These are phyloP conservation scores for Crossocerus cetratus DNA, from an alignment of 2,888 invertebrate species.

Conservation along the genomic window DNA sequence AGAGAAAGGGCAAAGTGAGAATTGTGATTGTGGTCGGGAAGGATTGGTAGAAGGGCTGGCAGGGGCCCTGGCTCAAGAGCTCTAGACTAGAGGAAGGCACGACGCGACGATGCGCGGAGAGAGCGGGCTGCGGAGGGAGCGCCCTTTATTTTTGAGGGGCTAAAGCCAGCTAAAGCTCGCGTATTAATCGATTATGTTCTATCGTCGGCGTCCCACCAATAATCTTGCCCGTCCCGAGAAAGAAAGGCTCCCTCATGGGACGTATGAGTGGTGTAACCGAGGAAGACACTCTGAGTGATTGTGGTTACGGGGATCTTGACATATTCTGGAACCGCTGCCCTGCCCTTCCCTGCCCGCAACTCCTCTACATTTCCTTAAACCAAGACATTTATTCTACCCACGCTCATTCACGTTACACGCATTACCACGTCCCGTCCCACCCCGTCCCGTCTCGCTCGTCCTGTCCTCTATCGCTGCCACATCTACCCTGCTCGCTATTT, in stretches of 20 bases:
- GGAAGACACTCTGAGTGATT: constrained; percentile 76
- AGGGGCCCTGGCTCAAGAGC: no score
- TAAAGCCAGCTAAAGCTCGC: constrained; percentile 1
- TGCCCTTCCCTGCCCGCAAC: constrained; percentile 39
- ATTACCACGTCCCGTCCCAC: no score
- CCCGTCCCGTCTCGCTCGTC: no score
- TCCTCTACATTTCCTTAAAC: constrained; percentile 59
- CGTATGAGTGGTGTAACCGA: constrained; percentile 75
- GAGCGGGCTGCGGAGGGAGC: neutral
- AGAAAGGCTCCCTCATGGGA: constrained; percentile 71
- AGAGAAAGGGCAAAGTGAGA: no score
- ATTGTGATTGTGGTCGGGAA: no score
- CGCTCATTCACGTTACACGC: constrained; percentile 10
- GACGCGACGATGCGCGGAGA: no score
- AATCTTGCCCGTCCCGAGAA: constrained; percentile 58
- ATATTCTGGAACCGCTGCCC: constrained; percentile 65
- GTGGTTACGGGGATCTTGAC: constrained; percentile 75
- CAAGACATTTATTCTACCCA: constrained; percentile 51
- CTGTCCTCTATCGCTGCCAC: no score
- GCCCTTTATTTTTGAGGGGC: no score
- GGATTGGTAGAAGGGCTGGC: no score
- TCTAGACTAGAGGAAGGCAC: no score
- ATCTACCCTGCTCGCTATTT: no score
- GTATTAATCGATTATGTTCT: constrained; percentile 52
- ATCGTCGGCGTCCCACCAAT: constrained; percentile 38